Percentiles rank a stretch among this genome's conserved stretches.
phyloP scores from a whole-genome alignment of 2,888 invertebrate genomes.

The Ethmia dodecea region DNA sequence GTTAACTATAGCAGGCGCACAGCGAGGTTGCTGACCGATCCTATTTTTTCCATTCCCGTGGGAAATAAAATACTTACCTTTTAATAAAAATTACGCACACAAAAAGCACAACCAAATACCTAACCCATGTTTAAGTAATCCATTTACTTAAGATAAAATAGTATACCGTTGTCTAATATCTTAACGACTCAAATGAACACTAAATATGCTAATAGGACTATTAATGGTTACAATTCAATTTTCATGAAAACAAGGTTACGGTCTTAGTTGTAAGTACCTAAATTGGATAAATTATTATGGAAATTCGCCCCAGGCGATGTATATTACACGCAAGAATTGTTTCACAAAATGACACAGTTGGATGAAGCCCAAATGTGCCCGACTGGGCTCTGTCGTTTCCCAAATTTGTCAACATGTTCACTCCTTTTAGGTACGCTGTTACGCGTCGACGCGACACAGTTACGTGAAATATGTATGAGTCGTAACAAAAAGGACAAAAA shows the following conservation, averaged over 20 bases:
- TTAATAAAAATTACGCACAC: too few species aligned
- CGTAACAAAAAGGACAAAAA: background rate
- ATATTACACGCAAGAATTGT: conserved; percentile 45
- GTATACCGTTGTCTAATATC: too few species aligned
- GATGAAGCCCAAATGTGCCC: conserved; percentile 39
- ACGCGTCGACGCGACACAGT: conserved; percentile 5
- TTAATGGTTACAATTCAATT: conserved; percentile 1
- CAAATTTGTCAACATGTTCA: conserved; percentile 44
- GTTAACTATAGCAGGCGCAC: too few species aligned
- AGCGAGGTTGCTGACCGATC: too few species aligned
- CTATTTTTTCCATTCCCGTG: too few species aligned
- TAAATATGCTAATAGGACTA: too few species aligned
- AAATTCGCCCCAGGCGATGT: conserved; percentile 35
- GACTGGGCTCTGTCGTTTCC: conserved; percentile 30
- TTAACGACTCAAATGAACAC: too few species aligned
- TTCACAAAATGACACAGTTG: conserved; percentile 49
- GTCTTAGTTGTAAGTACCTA: conserved; percentile 7
- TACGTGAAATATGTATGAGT: conserved; percentile 1
- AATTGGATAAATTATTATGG: conserved; percentile 25
- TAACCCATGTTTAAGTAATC: too few species aligned
- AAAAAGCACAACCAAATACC: too few species aligned
- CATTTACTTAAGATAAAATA: too few species aligned
- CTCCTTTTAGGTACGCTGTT: conserved; percentile 15
- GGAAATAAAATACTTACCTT: too few species aligned
- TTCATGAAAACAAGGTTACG: conserved; percentile 5